Evolutionary conservation across 2,797 vertebrate species (phyloP).

Genomic region (Chaetophractus vellerosus): DNA sequence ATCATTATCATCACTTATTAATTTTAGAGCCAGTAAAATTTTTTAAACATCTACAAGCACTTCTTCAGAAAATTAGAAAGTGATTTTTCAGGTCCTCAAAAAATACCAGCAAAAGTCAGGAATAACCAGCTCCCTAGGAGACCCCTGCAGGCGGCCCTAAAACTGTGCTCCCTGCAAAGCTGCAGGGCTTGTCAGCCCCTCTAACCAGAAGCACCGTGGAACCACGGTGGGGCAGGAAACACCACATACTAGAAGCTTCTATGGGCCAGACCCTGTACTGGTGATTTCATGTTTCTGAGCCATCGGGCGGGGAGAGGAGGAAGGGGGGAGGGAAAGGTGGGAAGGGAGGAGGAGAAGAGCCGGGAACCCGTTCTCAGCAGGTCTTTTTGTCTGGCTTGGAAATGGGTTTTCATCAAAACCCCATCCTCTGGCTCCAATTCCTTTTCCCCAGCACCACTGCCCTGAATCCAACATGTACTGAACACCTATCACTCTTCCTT

Average conservation of each 20-base stretch:
- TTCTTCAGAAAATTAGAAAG: not conserved
- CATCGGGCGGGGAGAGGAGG: fast-evolving
- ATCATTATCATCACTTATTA: not conserved
- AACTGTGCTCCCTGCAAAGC: not conserved
- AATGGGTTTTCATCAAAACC: not conserved
- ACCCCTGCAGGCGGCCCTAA: not conserved
- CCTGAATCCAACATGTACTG: not conserved
- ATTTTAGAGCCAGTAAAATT: not conserved
- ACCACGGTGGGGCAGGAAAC: not conserved
- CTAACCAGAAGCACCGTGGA: too few species aligned
- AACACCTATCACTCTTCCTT: not conserved
- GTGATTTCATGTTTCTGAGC: not conserved
- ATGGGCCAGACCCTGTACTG: not conserved
- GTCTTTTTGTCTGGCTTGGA: not conserved
- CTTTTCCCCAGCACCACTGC: not conserved
- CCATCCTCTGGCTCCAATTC: not conserved
- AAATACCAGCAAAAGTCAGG: not conserved
- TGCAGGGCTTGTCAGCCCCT: not conserved
- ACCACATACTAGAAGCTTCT: not conserved
- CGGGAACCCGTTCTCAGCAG: not conserved
- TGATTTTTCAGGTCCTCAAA: not conserved
- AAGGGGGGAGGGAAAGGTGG: not conserved
- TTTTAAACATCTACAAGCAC: not conserved
- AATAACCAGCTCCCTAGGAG: not conserved
- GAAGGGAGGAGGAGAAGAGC: not conserved